Base-by-base conservation (phyloP, 2,888 invertebrate species). In the Tridacna gigas region DNA sequence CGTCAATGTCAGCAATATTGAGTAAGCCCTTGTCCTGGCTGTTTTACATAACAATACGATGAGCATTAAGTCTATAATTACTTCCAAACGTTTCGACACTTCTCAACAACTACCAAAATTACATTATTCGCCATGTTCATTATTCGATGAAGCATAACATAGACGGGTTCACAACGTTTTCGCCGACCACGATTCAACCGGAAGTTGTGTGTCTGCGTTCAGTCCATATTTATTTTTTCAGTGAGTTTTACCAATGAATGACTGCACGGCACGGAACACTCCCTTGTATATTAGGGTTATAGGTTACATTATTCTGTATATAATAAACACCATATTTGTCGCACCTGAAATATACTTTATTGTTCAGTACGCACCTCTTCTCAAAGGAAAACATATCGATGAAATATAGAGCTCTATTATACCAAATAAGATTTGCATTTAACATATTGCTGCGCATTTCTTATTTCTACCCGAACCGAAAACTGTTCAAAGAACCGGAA, bases 61-160 rank as follows among this genome's bases (percentile, higher is more conserved):
- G n/a, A 13, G 26, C 11, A 47, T 15, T 4, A 15, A 25, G n/a
- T 13, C 18, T 9, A n/a, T 20, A 51, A 71, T n/a, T 51, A 11
- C 71, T 25, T 25, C 25, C 15, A 71, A n/a, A 71, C 22, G 9
- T 51, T 71, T 11, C 15, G 15, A 22, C 48, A 71, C 71, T 71
- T n/a, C n/a, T 47, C 28, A n/a, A 51, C 71, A 5, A 22, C 48
- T 45, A 13, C 20, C 51, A 71, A 51, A 67, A 71, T 51, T 51
- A 71, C 78, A 83, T 81, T 76, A 80, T 84, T 80, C 84, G 84
- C 84, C 84, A 84, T 84, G 84, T 84, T 84, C 67, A 67, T 77
- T 77, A 67, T 67, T 77, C 77, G 77, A 67, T 77, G 66, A 77
- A 77, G 77, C 77, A 77, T 77, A 77, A 77, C 77, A 77, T n/a